A percentile compares a stretch with the other conserved stretches of the same genome.
phyloP scores from a whole-genome alignment of 2,113 vertebrate genomes.

The Neofelis nebulosa region DNA sequence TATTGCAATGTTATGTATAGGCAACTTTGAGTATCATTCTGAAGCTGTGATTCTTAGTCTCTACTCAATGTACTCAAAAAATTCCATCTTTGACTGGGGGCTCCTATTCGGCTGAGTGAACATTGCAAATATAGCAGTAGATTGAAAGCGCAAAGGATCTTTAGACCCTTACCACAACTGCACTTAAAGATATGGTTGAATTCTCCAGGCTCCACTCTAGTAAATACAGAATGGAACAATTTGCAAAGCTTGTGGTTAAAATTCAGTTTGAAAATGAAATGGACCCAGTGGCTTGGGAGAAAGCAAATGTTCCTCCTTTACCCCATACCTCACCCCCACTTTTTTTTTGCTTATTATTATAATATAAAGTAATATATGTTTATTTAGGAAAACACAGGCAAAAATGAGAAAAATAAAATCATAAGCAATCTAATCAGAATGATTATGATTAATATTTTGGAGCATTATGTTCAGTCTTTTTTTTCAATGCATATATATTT shows the following conservation, averaged over 20 bases:
- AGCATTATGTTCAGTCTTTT: background rate
- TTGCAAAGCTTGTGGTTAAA: conserved; percentile 37
- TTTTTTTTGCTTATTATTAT: background rate
- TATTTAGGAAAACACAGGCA: conserved; percentile 38
- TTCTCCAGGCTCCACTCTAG: conserved; percentile 14
- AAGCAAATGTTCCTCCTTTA: background rate
- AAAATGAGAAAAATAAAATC: conserved; percentile 19
- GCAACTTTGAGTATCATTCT: background rate
- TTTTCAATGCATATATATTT: background rate
- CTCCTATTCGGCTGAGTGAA: background rate
- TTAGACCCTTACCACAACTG: background rate
- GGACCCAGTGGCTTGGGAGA: background rate
- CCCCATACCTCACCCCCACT: rapidly evolving
- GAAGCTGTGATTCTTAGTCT: background rate
- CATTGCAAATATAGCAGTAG: background rate
- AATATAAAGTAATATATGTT: background rate
- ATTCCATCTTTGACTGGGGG: background rate
- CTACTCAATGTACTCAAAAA: background rate
- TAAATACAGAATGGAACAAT: background rate
- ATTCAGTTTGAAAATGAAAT: conserved; percentile 59
- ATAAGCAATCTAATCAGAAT: background rate
- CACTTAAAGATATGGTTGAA: background rate
- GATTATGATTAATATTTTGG: background rate
- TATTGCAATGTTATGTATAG: background rate
- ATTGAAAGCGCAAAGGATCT: conserved; percentile 25